Evolutionary conservation across 2,888 invertebrate genomes (phyloP).

Genomic region (Maniola hyperantus): DNA sequence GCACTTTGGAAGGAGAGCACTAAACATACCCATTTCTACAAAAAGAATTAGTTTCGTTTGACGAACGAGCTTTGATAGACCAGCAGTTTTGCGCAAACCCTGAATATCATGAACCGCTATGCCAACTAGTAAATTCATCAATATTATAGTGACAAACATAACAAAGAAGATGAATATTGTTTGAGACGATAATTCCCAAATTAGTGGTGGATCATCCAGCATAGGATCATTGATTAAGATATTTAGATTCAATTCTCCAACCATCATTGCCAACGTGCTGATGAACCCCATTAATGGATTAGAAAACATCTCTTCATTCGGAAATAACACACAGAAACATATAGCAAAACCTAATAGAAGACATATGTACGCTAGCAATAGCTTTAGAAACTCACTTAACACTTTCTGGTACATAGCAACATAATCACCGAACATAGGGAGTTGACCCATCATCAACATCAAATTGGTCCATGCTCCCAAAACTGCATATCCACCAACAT

Average conservation of each 20-base stretch:
- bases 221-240: constrained; percentile 88
- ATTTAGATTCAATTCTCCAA: constrained; percentile 90
- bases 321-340: constrained; percentile 94
- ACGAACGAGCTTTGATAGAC: constrained; percentile 90
- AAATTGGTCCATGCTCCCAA: constrained; percentile 93
- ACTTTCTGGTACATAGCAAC: constrained; percentile 96
- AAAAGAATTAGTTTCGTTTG: constrained; percentile 93
- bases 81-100: constrained; percentile 92
- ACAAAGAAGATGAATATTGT: constrained; percentile 91
- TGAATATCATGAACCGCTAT: constrained; percentile 95
- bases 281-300: constrained; percentile 93
- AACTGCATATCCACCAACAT: constrained; percentile 93
- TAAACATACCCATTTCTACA: constrained; percentile 91
- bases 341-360: constrained; percentile 92
- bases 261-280: constrained; percentile 94
- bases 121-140: constrained; percentile 93
- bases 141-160: constrained; percentile 91
- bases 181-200: constrained; percentile 90
- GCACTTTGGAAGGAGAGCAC: constrained; percentile 89
- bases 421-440: constrained; percentile 94
- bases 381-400: constrained; percentile 91
- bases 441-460: constrained; percentile 94
- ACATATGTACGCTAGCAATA: constrained; percentile 91
- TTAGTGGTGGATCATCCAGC: constrained; percentile 86
- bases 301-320: constrained; percentile 90